These are phyloP conservation scores for Sipha flava DNA, from an alignment of 1,140 invertebrate genomes.

Conservation along the genomic window DNA sequence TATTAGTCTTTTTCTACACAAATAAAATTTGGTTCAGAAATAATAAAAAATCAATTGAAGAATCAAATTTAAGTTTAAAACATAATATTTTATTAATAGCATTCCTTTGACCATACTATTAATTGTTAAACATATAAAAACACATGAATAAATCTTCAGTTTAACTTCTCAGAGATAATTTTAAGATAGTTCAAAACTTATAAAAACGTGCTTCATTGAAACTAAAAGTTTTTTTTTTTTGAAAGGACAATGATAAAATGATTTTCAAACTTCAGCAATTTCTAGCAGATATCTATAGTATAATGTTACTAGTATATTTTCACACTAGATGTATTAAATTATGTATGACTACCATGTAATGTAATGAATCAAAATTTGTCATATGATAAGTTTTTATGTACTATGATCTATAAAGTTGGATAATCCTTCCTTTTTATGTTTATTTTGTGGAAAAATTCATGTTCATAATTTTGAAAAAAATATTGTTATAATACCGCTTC, in stretches of 20 bases:
- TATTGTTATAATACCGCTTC: too few relatives aligned
- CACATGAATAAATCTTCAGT: neutral
- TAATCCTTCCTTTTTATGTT: neutral
- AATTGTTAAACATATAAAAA: neutral
- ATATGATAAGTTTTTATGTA: neutral
- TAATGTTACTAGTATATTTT: neutral
- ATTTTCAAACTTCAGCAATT: neutral
- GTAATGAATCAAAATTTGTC: conserved; percentile 2
- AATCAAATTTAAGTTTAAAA: neutral
- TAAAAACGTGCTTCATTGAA: neutral
- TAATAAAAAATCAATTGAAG: too few relatives aligned
- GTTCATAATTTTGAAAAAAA: neutral
- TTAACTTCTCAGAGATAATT: neutral
- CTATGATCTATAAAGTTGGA: neutral
- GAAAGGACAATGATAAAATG: conserved; percentile 13
- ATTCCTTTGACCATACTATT: neutral
- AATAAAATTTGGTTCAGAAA: neutral
- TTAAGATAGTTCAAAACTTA: neutral
- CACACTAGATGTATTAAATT: neutral
- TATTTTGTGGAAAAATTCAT: neutral
- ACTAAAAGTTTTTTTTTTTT: neutral
- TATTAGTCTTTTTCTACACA: too few relatives aligned
- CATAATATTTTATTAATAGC: neutral
- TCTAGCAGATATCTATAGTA: neutral
- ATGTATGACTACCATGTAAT: neutral